Conservation (phyloP, 1,140 invertebrate genomes). For the Calliphora vicina region DNA sequence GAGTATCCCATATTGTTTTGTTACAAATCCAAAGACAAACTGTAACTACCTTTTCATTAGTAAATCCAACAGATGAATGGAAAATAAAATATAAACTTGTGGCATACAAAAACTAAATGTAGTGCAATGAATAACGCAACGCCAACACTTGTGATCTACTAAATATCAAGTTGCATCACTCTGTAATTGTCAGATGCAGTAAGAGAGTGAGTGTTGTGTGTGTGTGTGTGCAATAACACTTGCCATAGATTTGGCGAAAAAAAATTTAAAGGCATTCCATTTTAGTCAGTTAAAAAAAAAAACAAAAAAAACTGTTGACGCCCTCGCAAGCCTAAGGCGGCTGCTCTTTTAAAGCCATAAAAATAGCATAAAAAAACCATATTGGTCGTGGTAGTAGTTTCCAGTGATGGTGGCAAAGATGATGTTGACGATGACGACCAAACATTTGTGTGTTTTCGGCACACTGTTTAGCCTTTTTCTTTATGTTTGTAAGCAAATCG, state of each 20-base stretch:
- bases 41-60: too few relatives aligned
- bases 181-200: neutral
- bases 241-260: neutral
- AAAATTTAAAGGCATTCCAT: constrained; percentile 5
- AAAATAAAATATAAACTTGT: too few relatives aligned
- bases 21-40: too few relatives aligned
- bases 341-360: neutral
- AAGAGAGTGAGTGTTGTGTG: neutral
- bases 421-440: constrained; percentile 8
- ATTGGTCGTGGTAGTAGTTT: neutral
- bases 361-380: neutral
- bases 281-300: neutral
- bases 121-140: constrained; percentile 4
- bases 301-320: constrained; percentile 18
- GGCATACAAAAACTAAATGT: neutral
- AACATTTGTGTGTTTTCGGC: neutral
- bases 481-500: constrained; percentile 49
- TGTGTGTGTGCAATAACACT: neutral
- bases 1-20: too few relatives aligned
- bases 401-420: neutral
- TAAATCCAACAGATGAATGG: too few relatives aligned
- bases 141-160: constrained; percentile 12
- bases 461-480: constrained; percentile 20
- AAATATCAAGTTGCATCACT: constrained; percentile 13
- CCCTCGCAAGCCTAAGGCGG: constrained; percentile 25